These are phyloP conservation scores for Mycalesis mineus DNA, from an alignment of 2,888 invertebrate species.

Conservation along the genomic window DNA sequence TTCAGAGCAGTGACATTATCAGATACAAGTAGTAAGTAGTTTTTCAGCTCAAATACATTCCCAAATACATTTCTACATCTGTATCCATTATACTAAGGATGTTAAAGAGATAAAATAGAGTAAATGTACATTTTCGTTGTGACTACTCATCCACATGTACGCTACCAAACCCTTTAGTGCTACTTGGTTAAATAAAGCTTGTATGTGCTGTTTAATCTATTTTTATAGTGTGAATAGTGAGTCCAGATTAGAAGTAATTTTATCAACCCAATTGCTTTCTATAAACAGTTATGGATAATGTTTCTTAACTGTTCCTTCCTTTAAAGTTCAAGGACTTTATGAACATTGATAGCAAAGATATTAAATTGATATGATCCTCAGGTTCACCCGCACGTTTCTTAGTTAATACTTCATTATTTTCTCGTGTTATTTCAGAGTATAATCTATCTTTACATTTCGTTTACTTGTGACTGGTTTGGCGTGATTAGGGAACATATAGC, in stretches of 20 bases:
- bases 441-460: too few species aligned
- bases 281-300: neutral
- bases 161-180: conserved; percentile 23
- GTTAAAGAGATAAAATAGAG: conserved; percentile 22
- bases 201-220: conserved; percentile 24
- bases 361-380: neutral
- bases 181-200: conserved; percentile 26
- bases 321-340: neutral
- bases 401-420: too few species aligned
- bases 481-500: too few species aligned
- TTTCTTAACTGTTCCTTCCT: too few species aligned
- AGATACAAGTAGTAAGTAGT: too few species aligned
- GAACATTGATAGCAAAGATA: neutral
- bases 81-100: conserved; percentile 15
- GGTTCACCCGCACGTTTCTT: too few species aligned
- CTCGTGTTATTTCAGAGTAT: too few species aligned
- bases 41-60: too few species aligned
- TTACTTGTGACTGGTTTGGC: too few species aligned
- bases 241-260: conserved; percentile 10
- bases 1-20: too few species aligned
- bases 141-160: conserved; percentile 26
- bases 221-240: conserved; percentile 14
- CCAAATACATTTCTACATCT: too few species aligned
- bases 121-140: conserved; percentile 20
- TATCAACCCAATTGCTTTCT: neutral